Conservation (phyloP, 1,140 invertebrate species). For the Propsilocerus akamusi region DNA sequence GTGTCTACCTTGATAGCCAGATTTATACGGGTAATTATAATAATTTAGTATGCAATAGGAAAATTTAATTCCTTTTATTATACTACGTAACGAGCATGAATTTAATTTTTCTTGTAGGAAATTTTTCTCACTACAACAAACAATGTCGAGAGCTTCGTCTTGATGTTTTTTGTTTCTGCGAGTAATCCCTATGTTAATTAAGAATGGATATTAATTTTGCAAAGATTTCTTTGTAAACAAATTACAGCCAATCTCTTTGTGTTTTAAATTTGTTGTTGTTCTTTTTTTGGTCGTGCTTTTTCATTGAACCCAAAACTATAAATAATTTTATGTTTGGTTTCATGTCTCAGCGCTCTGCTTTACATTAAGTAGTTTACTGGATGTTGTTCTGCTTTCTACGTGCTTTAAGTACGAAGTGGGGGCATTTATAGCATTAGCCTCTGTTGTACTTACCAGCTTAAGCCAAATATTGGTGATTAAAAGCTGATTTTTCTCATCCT, state of each 20-base stretch:
- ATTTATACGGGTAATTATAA: background rate
- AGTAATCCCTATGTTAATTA: too few species aligned
- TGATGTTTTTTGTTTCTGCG: too few species aligned
- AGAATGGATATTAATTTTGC: background rate
- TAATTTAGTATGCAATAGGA: background rate
- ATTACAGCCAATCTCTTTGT: too few species aligned
- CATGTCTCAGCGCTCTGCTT: background rate
- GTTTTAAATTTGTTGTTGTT: background rate
- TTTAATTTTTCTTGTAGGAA: background rate
- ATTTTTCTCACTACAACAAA: background rate
- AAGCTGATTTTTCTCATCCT: conserved; percentile 63
- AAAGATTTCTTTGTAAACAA: background rate
- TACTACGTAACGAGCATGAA: too few species aligned
- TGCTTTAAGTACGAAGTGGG: too few species aligned
- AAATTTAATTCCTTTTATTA: background rate
- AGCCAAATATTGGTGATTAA: conserved; percentile 86
- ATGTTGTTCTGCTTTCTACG: too few species aligned
- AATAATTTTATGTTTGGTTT: background rate
- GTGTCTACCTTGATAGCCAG: background rate
- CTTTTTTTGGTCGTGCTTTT: background rate
- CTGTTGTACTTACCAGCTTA: conserved; percentile 25
- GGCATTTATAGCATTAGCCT: too few species aligned
- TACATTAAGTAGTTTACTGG: background rate
- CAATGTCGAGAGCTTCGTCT: too few species aligned
- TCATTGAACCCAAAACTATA: background rate